Evolutionary conservation across 2,888 invertebrate genomes (phyloP).

Genomic region (Eutolmus rufibarbis): DNA sequence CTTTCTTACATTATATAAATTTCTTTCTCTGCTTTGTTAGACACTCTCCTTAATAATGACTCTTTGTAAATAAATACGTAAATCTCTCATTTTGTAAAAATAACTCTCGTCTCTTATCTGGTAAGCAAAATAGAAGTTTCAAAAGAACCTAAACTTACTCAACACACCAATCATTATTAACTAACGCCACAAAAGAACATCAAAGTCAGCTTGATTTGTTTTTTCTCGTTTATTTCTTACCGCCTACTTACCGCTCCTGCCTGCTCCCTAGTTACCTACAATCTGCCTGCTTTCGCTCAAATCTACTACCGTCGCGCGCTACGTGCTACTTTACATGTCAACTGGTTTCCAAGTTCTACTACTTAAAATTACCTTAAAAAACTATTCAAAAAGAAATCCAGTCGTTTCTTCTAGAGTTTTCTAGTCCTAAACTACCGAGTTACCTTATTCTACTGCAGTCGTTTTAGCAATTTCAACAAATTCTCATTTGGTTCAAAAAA

Average conservation of each 20-base stretch:
- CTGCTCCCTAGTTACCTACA: not conserved
- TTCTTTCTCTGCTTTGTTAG: conserved; percentile 1
- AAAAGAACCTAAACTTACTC: conserved; percentile 17
- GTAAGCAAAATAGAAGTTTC: conserved; percentile 36
- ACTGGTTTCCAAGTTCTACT: conserved; percentile 14
- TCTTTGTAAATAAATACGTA: conserved; percentile 44
- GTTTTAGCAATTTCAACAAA: conserved; percentile 22
- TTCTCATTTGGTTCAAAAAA: conserved; percentile 36
- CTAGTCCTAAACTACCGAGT: conserved; percentile 19
- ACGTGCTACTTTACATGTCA: conserved; percentile 35
- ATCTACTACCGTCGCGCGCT: conserved; percentile 4
- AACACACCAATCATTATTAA: conserved; percentile 18
- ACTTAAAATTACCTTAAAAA: conserved; percentile 38
- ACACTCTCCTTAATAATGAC: conserved; percentile 34
- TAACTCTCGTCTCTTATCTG: conserved; percentile 38
- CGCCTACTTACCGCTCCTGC: not conserved
- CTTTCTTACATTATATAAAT: conserved; percentile 21
- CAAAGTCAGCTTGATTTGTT: conserved; percentile 28
- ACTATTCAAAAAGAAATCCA: conserved; percentile 38
- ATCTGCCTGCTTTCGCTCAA: not conserved
- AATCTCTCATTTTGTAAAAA: conserved; percentile 39
- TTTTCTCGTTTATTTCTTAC: not conserved
- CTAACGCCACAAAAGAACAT: conserved; percentile 33
- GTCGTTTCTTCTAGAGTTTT: conserved; percentile 15
- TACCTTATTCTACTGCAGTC: conserved; percentile 26